Evolutionary conservation across 2,888 invertebrate species (phyloP), one percentile per base, ranked within the genome.

Genomic region (Hypomecis punctinalis): DNA sequence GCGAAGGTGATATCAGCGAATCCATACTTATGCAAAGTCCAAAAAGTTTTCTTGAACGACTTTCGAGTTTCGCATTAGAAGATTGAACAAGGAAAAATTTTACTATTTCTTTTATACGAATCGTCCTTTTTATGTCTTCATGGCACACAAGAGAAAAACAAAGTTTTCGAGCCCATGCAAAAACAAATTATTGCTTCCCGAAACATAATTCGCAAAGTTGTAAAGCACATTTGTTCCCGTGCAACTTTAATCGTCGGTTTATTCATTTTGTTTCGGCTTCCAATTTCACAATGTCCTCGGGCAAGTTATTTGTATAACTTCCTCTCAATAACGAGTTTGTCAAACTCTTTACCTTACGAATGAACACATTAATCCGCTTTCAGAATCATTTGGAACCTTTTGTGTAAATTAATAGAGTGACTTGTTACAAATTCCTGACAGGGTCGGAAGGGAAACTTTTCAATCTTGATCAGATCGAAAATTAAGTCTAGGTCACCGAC

Each of bases 231-330:
- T 63, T 54, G 13, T 63, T 10, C 36, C 5, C 4, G 45, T 53
- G 35, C 36, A 51, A 58, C 37, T 55, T 56, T 33, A 48, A 58
- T 36, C 6, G 45, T 62, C 35, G 54, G 42, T 57, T 54, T 48
- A 33, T 52, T 51, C 8, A 42, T 42, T 63, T 57, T 43, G 42
- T 43, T 52, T 46, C 23, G n/a, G 40, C 10, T 60, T 52, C 40
- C 43, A 55, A 60, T 60, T 46, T 36, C 46, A 45, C 33, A 60
- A 60, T 47, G 46, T 52, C n/a, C n/a, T 36, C 46, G 11, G 48
- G 51, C 49, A 52, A 55, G 48, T 59, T 59, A 49, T 64, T 64
- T 54, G 52, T 39, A 60, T 51, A 51, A 61, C 39, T 56, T 65
- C 52, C 52, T 57, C 52, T 48, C 46, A 6, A 52, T 52, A 65